Percentiles rank a stretch among this genome's conserved stretches.
Conservation (phyloP, 1,140 invertebrate species). For the Phymastichus coffea region DNA sequence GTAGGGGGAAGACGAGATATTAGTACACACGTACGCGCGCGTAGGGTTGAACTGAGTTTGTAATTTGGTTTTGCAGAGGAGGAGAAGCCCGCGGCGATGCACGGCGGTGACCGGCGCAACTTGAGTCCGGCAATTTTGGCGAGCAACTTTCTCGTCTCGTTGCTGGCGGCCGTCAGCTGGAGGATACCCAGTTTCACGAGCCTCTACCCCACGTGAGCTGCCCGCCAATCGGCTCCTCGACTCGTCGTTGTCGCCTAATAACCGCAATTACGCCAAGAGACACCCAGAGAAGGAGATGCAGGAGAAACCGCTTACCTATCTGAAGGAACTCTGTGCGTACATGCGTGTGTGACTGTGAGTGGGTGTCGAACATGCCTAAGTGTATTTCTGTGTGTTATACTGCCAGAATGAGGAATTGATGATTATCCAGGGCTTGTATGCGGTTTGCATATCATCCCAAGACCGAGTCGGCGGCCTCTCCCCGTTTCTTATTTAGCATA, state of each 20-base stretch:
- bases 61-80: constrained; percentile 48
- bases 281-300: too few relatives aligned
- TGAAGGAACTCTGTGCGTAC: neutral
- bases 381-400: too few relatives aligned
- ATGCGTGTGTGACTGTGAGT: neutral
- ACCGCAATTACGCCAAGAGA: too few relatives aligned
- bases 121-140: constrained; percentile 50
- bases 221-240: neutral
- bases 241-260: too few relatives aligned
- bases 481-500: too few relatives aligned
- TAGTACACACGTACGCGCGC: too few relatives aligned
- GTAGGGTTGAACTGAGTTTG: constrained; percentile 31
- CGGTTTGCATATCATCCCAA: too few relatives aligned
- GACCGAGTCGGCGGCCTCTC: too few relatives aligned
- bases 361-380: neutral
- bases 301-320: constrained; percentile 6
- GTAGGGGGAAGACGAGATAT: too few relatives aligned
- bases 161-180: constrained; percentile 52
- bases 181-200: constrained; percentile 55
- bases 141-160: constrained; percentile 52
- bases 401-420: too few relatives aligned
- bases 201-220: constrained; percentile 53
- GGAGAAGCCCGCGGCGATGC: constrained; percentile 59
- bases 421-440: too few relatives aligned
- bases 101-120: constrained; percentile 56